Evolutionary conservation across 1,140 invertebrate species (phyloP).

Genomic region (Sipha flava): DNA sequence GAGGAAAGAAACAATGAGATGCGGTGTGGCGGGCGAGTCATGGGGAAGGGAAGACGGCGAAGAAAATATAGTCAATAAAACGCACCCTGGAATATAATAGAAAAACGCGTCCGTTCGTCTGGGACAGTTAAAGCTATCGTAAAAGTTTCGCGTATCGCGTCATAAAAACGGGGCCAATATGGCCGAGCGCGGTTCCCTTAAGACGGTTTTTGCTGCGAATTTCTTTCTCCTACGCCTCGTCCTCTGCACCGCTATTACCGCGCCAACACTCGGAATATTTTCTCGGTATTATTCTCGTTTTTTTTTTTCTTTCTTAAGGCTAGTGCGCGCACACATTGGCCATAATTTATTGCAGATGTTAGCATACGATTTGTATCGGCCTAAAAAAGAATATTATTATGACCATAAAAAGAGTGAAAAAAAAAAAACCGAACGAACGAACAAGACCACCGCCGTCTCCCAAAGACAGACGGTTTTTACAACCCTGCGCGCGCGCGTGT

Average conservation of each 20-base stretch:
- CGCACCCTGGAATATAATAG: slow-evolving; percentile 22
- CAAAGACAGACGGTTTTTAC: slow-evolving; percentile 32
- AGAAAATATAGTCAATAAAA: slow-evolving; percentile 27
- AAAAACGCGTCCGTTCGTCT: slow-evolving; percentile 28
- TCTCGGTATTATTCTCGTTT: not conserved
- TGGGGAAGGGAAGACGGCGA: not conserved
- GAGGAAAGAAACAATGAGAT: not conserved
- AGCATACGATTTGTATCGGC: slow-evolving; percentile 28
- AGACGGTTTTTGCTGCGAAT: slow-evolving; percentile 11
- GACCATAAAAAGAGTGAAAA: slow-evolving; percentile 13
- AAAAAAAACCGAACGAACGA: slow-evolving; percentile 1
- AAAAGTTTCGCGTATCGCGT: slow-evolving; percentile 28
- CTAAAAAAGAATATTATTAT: slow-evolving; percentile 29
- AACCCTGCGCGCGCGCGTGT: not conserved
- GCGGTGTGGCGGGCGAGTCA: not conserved
- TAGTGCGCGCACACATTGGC: slow-evolving; percentile 3
- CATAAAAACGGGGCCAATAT: slow-evolving; percentile 12
- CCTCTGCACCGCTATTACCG: too few relatives aligned
- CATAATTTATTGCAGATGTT: slow-evolving; percentile 31
- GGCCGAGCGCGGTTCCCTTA: not conserved
- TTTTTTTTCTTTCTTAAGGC: not conserved
- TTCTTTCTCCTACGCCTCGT: not conserved
- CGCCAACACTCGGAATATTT: not conserved
- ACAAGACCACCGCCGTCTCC: not conserved
- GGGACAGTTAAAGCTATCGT: slow-evolving; percentile 29